Evolutionary conservation across 2,113 vertebrate species (phyloP).

Genomic region (Heterotis niloticus): DNA sequence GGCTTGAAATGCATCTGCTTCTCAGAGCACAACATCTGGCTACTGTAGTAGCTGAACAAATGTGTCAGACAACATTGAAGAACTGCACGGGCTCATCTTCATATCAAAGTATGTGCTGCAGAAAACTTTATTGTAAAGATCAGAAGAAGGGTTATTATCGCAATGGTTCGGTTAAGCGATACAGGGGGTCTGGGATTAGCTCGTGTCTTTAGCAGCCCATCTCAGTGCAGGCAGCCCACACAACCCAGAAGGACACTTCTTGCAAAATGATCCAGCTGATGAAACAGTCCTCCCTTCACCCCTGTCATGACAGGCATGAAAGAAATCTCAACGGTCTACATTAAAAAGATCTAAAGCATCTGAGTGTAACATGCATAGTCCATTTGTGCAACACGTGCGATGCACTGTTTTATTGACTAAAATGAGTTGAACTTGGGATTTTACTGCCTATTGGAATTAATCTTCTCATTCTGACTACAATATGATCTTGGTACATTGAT

Average conservation of each 20-base stretch:
- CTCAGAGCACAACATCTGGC: background rate
- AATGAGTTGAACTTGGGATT: no score
- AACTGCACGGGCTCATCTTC: background rate
- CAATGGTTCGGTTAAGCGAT: background rate
- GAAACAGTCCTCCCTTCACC: background rate
- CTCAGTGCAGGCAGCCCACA: background rate
- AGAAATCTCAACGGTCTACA: background rate
- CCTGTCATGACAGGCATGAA: background rate
- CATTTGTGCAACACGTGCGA: no score
- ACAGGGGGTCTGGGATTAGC: background rate
- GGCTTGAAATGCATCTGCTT: constrained; percentile 10
- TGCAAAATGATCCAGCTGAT: no score
- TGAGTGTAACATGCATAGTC: background rate
- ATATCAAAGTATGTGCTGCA: background rate
- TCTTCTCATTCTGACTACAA: no score
- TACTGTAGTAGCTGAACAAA: background rate
- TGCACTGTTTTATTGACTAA: no score
- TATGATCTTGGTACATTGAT: no score
- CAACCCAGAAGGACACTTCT: background rate
- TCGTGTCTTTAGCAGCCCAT: background rate
- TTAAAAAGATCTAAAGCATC: background rate
- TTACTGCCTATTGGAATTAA: no score
- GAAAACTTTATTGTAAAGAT: constrained; percentile 4
- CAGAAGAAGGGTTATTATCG: background rate
- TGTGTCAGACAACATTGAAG: background rate